These are phyloP conservation scores for Folsomia candida DNA, from an alignment of 2,888 invertebrate species.

Conservation along the genomic window DNA sequence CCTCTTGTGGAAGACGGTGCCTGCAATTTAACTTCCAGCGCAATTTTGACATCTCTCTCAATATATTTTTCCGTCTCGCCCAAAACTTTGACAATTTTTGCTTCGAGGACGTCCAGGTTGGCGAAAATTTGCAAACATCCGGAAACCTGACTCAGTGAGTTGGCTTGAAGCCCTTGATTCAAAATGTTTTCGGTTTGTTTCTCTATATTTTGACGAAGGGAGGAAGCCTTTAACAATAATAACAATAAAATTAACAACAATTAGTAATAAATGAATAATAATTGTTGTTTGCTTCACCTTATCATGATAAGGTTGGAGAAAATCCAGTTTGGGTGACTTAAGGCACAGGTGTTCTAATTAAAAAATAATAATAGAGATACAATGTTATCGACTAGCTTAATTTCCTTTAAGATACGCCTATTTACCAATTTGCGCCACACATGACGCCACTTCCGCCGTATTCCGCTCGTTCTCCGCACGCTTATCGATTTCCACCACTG, in stretches of 20 bases:
- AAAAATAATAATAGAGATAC: neutral
- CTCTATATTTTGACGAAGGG: slow-evolving; percentile 71
- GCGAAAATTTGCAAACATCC: slow-evolving; percentile 66
- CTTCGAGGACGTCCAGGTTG: slow-evolving; percentile 55
- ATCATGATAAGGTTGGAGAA: slow-evolving; percentile 41
- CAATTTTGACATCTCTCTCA: slow-evolving; percentile 55
- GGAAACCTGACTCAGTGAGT: slow-evolving; percentile 65
- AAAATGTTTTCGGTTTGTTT: slow-evolving; percentile 76
- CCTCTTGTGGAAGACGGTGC: slow-evolving; percentile 18
- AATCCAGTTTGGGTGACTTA: slow-evolving; percentile 30
- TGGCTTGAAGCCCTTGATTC: slow-evolving; percentile 72
- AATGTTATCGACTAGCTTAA: slow-evolving; percentile 9
- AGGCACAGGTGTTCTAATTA: slow-evolving; percentile 41
- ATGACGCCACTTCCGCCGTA: slow-evolving; percentile 44
- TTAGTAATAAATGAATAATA: too few relatives aligned
- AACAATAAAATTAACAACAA: too few relatives aligned
- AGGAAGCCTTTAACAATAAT: too few relatives aligned
- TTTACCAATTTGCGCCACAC: slow-evolving; percentile 42
- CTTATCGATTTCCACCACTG: slow-evolving; percentile 36
- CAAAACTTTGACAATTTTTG: slow-evolving; percentile 58
- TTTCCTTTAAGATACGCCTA: neutral
- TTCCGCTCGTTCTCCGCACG: slow-evolving; percentile 34
- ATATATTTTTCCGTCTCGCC: slow-evolving; percentile 56
- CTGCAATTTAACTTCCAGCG: slow-evolving; percentile 38
- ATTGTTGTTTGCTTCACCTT: too few relatives aligned